Evolutionary conservation across 1,140 invertebrate genomes (phyloP), one percentile per base, ranked within the genome.

Genomic region (Schlechtendalia chinensis): DNA sequence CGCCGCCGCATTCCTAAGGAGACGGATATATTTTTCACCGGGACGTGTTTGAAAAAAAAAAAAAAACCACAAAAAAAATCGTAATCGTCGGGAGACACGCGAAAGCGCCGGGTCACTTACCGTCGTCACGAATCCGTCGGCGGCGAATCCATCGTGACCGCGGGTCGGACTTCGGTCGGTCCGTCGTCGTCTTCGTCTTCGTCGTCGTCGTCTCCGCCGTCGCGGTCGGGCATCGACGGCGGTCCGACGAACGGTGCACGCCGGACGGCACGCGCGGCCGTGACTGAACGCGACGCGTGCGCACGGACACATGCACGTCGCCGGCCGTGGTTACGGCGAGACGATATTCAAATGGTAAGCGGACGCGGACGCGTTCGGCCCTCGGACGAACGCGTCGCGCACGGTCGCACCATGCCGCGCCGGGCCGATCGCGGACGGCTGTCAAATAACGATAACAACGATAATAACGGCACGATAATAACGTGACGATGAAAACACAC

Each of bases 91-190:
- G n/a, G n/a, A n/a, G n/a, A n/a, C n/a, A n/a, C n/a, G n/a, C n/a
- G n/a, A n/a, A n/a, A n/a, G n/a, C n/a, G n/a, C n/a, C n/a, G n/a
- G n/a, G n/a, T 8, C 5, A 22, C 16, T 19, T n/a, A 47, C 14
- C 29, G 72, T 45, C n/a, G 72, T 77, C 56, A 56, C 72, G 72
- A 58, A 59, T 32, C 22, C 54, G 53, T n/a, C n/a, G n/a, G n/a
- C n/a, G n/a, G n/a, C 72, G 72, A 58, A 59, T 32, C 22, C 54
- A 27, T 75, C 29, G n/a, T 53, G 17, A 16, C 32, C 14, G 22
- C 32, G 1, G n/a, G 47, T 53, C 47, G 69, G 5, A 47, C 69
- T 72, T n/a, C n/a, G n/a, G 53, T 39, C 47, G 47, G 47, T 53
- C 69, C 45, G 16, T 29, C 69, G 47, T 53, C 69, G 69, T 71